Evolutionary conservation across 2,113 vertebrate genomes (phyloP), one percentile per base, ranked within the genome.

Genomic region (Oceanodroma tethys): DNA sequence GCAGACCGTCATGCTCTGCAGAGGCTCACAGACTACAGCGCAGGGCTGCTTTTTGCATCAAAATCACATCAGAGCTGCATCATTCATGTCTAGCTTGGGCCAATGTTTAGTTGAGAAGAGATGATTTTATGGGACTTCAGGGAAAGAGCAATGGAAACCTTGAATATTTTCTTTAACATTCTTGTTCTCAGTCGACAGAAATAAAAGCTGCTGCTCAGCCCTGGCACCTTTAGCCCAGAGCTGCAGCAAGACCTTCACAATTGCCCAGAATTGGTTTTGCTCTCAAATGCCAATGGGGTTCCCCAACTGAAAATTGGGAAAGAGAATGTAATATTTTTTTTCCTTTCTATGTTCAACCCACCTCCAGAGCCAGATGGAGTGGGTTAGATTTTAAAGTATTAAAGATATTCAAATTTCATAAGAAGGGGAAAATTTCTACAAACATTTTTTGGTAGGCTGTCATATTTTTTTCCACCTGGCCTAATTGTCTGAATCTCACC

Each of bases 401-500:
- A 84, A 93, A 90, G 66, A 72, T 45, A 95, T 34, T 81, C 60
- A 59, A 23, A 90, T 67, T 88, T 88, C 73, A 48, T 36, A 75
- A 50, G 73, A 60, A 84, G 22, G 20, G 13, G 11, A 47, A 79
- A 43, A 65, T 42, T 86, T 87, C 59, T 85, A 45, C 30, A 4
- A 85, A 85, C 38, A 63, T 42, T 90, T 95, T 82, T 92, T 66
- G 62, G 66, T 87, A 94, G 81, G 15, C 53, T 86, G 58, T 87
- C 42, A 27, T 70, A 56, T 73, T 79, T 91, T 92, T 85, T 94
- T 85, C 81, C 65, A 91, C 72, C 86, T 96, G 88, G 52, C 76
- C 84, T 84, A 90, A 80, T 94, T 90, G 82, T 87, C 80, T 95
- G 70, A 80, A 71, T 59, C 66, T 93, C 62, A 78, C 91, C 89